Conservation (phyloP, 2,888 invertebrate genomes). For the Dysmachus trigonus region DNA sequence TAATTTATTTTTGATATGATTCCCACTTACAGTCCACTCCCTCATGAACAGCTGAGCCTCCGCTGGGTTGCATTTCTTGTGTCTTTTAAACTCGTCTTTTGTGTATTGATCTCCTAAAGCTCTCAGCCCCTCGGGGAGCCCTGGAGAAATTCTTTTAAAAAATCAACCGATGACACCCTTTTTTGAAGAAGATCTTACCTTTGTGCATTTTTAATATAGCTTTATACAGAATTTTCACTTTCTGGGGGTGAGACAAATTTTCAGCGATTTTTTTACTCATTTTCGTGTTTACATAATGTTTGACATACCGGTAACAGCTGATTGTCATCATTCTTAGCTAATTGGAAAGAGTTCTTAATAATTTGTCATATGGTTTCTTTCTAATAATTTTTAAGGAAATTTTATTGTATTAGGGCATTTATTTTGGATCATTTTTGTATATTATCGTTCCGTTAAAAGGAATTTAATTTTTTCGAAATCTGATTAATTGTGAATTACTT, state of each 20-base stretch:
- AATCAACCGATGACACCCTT: neutral
- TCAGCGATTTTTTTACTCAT: conserved; percentile 58
- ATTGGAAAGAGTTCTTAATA: neutral
- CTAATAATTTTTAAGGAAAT: neutral
- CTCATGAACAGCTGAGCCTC: conserved; percentile 82
- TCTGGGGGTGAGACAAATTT: conserved; percentile 67
- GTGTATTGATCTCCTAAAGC: conserved; percentile 80
- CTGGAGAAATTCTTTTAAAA: conserved; percentile 51
- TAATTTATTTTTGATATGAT: neutral
- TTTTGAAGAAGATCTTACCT: conserved; percentile 57
- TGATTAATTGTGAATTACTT: no score
- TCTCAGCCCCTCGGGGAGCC: conserved; percentile 75
- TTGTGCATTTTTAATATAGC: conserved; percentile 80
- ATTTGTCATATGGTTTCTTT: neutral
- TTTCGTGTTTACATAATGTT: neutral
- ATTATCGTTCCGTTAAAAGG: neutral
- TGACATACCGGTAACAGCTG: neutral
- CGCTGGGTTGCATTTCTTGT: conserved; percentile 75
- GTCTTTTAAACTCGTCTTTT: conserved; percentile 85
- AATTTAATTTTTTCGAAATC: no score
- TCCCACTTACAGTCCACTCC: conserved; percentile 81
- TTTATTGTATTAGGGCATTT: no score
- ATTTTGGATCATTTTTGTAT: neutral
- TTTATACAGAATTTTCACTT: conserved; percentile 80
- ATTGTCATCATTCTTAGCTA: neutral